Conservation (phyloP, 2,797 vertebrate genomes). For the Psittacula echo region DNA sequence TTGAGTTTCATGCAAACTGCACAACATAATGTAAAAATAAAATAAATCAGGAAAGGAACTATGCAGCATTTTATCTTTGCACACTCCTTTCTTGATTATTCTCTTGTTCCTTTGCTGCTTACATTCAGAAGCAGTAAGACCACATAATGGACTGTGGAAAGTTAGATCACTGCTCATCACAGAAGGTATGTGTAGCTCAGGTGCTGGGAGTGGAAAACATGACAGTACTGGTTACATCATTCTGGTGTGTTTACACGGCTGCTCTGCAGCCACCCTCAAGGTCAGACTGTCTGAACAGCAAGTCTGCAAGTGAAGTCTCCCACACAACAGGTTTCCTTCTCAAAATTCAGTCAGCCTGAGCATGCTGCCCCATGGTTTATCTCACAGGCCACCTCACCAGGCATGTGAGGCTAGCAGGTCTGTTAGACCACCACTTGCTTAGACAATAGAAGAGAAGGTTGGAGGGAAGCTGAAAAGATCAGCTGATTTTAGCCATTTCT, state of each 20-base stretch:
- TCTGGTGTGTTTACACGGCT: neutral
- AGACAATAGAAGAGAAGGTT: neutral
- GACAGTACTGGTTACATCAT: neutral
- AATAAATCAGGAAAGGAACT: neutral
- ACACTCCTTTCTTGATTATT: neutral
- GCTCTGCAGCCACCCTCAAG: neutral
- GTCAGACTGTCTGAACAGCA: neutral
- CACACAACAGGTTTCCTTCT: neutral
- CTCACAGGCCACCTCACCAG: neutral
- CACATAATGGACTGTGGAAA: neutral
- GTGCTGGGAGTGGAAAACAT: neutral
- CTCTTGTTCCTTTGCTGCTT: neutral
- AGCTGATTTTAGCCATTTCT: neutral
- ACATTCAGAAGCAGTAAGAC: neutral
- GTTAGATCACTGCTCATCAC: neutral
- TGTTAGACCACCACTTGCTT: rapidly evolving
- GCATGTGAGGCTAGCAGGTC: neutral
- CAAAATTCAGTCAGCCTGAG: neutral
- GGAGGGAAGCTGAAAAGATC: neutral
- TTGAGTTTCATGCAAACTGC: neutral
- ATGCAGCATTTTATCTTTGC: neutral
- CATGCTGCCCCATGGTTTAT: neutral
- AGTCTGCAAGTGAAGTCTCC: neutral
- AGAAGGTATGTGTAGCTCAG: neutral
- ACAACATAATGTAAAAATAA: neutral